Conservation (phyloP, 1,140 invertebrate species). For the Theocolax elegans region DNA sequence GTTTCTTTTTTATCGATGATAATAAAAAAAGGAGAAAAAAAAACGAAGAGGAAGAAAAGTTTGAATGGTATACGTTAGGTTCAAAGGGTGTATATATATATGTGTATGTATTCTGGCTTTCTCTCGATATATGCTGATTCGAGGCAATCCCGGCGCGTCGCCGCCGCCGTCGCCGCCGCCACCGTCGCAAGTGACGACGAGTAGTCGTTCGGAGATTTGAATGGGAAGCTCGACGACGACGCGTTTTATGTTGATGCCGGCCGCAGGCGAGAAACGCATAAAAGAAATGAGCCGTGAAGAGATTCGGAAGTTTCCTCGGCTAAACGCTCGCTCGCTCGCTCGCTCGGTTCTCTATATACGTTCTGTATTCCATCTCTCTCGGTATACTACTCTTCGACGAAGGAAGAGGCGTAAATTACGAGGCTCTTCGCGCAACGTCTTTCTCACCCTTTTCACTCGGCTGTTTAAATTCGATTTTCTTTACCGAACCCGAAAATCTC, state of each 20-base stretch:
- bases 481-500: neutral
- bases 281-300: conserved; percentile 56
- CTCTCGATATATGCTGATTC: no score
- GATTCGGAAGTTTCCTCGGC: conserved; percentile 28
- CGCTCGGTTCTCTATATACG: no score
- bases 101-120: no score
- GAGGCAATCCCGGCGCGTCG: conserved; percentile 13
- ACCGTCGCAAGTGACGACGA: no score
- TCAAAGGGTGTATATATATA: no score
- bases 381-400: no score
- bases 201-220: conserved; percentile 47
- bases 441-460: neutral
- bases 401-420: conserved; percentile 34
- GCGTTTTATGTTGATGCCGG: conserved; percentile 52
- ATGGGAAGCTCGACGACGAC: conserved; percentile 47
- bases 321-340: neutral
- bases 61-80: no score
- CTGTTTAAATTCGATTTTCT: conserved; percentile 17
- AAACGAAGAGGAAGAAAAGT: neutral
- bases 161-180: neutral
- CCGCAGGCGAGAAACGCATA: conserved; percentile 10
- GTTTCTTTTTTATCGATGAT: conserved; percentile 13
- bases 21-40: neutral
- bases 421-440: conserved; percentile 1
- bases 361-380: no score